Base-by-base conservation (phyloP, 2,797 vertebrate genomes). In the Adelosebastes latens region DNA sequence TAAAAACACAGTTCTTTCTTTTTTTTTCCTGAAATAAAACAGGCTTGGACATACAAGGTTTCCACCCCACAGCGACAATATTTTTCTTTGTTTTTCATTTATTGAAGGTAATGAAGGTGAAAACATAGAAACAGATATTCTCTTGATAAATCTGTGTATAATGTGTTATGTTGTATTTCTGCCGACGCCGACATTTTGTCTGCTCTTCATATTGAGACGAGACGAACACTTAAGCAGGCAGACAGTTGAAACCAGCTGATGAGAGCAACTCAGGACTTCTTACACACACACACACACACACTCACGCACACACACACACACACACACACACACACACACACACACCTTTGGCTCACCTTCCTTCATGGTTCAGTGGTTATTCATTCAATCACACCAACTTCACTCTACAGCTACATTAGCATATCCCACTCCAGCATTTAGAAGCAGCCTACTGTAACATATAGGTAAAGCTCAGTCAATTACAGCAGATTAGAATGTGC, bases 301-400 rank as follows among this genome's bases (percentile, higher is more conserved):
- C 66, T 49, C 59, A 53, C 71, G 32, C 56, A 61, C 61, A 24
- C n/a, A 20, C 58, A 4, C 27, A 55, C 42, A 68, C 20, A 34
- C 49, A 53, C 65, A 75, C 83, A 61, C 79, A 71, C 55, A 67
- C 75, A 56, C 70, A 55, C 66, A 74, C 65, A 31, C 67, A 67
- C 81, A 70, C 71, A 69, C 78, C 61, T 76, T 80, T 80, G 77
- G 82, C 65, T 90, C 82, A 92, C 85, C 88, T 89, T 90, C 80
- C 80, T 89, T 92, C 91, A 89, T 69, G 88, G 88, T 75, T 89
- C 84, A 83, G 62, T 80, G 71, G 63, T 66, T 80, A 79, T 83
- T 84, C 85, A 78, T 86, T 61, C 83, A 66, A 76, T 87, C 85
- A 81, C 65, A 64, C 80, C 49, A 72, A 67, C 82, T 81, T 76